A percentile compares a stretch with the other conserved stretches of the same genome.
Conservation (phyloP, 2,888 invertebrate genomes). For the Alloplasta piceator region DNA sequence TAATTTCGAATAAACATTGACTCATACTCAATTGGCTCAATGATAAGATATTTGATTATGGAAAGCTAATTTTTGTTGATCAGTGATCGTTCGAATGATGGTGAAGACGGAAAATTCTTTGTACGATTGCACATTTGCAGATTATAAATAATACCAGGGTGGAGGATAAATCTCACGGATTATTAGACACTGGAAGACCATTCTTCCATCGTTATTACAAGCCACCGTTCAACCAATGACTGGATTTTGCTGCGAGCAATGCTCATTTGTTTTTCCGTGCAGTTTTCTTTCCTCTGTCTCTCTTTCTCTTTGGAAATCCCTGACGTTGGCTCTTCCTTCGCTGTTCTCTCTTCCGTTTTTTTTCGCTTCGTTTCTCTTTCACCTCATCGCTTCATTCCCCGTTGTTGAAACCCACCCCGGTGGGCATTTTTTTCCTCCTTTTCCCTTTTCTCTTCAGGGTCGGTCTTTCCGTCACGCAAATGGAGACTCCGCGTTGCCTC, state of each 20-base stretch:
- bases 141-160: background rate
- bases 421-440: background rate
- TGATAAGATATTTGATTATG: too few relatives aligned
- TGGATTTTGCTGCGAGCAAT: conserved; percentile 73
- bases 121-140: background rate
- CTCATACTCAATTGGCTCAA: too few relatives aligned
- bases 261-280: conserved; percentile 75
- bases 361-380: conserved; percentile 1
- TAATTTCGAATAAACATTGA: too few relatives aligned
- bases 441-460: conserved; percentile 43
- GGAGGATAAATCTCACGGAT: conserved; percentile 12
- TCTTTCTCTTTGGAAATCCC: conserved; percentile 70
- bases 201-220: conserved; percentile 49
- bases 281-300: conserved; percentile 33
- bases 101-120: too few relatives aligned
- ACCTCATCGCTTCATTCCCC: conserved; percentile 16
- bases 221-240: conserved; percentile 31
- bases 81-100: too few relatives aligned
- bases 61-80: too few relatives aligned
- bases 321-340: conserved; percentile 45
- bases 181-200: conserved; percentile 38
- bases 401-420: background rate
- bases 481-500: conserved; percentile 35
- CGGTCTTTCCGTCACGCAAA: conserved; percentile 56
- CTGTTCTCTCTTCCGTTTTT: conserved; percentile 24